These are phyloP conservation scores for Bathynomus jamesi DNA, from an alignment of 1,140 invertebrate species.

Conservation along the genomic window DNA sequence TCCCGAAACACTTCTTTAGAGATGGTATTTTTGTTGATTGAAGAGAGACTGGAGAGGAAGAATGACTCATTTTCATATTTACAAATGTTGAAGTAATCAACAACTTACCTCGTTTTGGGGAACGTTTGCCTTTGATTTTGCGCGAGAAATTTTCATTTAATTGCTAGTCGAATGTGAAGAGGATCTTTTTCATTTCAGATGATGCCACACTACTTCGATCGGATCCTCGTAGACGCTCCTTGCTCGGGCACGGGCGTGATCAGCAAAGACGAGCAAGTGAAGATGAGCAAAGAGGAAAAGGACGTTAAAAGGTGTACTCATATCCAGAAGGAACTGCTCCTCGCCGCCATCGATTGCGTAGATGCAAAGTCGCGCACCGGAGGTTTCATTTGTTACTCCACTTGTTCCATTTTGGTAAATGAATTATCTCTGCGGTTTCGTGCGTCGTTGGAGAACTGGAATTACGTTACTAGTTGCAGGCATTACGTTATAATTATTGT, in stretches of 20 bases:
- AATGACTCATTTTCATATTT: no score
- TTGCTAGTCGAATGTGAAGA: not conserved
- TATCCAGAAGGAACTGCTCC: constrained; percentile 82
- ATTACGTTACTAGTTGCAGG: no score
- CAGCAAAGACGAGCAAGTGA: constrained; percentile 95
- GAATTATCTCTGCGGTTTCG: not conserved
- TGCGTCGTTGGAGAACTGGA: no score
- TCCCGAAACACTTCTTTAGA: no score
- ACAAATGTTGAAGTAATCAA: no score
- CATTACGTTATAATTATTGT: no score
- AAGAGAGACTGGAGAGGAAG: no score
- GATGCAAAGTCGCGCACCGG: constrained; percentile 86
- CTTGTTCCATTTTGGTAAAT: constrained; percentile 83
- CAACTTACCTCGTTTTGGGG: no score
- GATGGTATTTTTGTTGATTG: no score
- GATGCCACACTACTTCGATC: constrained; percentile 88
- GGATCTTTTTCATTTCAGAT: constrained; percentile 43
- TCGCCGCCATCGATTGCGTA: constrained; percentile 93
- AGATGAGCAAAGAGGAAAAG: constrained; percentile 79
- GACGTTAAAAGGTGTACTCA: constrained; percentile 89
- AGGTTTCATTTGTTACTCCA: constrained; percentile 95
- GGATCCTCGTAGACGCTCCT: constrained; percentile 93
- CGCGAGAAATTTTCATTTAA: no score
- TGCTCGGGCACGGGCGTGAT: constrained; percentile 98
- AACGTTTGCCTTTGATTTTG: no score